These are phyloP conservation scores for Acanthurus lineatus DNA, from an alignment of 2,797 vertebrate genomes.

Conservation along the genomic window DNA sequence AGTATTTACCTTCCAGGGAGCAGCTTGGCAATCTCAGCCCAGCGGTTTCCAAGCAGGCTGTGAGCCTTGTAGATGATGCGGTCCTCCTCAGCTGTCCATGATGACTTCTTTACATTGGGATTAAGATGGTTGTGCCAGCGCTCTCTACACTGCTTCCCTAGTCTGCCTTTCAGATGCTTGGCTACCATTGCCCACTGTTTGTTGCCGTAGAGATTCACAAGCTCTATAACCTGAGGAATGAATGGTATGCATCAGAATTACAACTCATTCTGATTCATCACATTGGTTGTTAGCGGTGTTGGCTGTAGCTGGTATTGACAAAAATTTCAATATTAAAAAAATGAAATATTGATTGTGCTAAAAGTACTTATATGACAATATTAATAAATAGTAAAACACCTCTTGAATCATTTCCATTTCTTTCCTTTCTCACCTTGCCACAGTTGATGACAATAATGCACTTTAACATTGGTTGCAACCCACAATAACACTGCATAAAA, in stretches of 20 bases:
- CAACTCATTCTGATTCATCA: not conserved
- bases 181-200: slow-evolving; percentile 98
- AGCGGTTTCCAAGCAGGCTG: slow-evolving; percentile 95
- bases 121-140: slow-evolving; percentile 99
- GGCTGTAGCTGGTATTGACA: not conserved
- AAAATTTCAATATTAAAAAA: not conserved
- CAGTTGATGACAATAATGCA: too few species aligned
- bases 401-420: too few species aligned
- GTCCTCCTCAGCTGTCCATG: slow-evolving; percentile 97
- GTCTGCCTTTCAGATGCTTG: slow-evolving; percentile 94
- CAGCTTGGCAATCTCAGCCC: slow-evolving; percentile 98
- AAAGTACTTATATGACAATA: too few species aligned
- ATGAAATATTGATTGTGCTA: too few species aligned
- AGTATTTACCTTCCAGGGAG: slow-evolving; percentile 93
- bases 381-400: too few species aligned
- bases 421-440: too few species aligned
- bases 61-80: slow-evolving; percentile 97
- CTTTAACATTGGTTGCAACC: too few species aligned
- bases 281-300: too few species aligned
- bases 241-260: not conserved
- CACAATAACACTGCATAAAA: too few species aligned
- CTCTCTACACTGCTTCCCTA: slow-evolving; percentile 98
- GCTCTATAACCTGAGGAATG: slow-evolving; percentile 92
- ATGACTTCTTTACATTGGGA: slow-evolving; percentile 97
- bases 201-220: slow-evolving; percentile 95